These are phyloP conservation scores for Papilio elwesi DNA, from an alignment of 2,888 invertebrate species.

Conservation along the genomic window DNA sequence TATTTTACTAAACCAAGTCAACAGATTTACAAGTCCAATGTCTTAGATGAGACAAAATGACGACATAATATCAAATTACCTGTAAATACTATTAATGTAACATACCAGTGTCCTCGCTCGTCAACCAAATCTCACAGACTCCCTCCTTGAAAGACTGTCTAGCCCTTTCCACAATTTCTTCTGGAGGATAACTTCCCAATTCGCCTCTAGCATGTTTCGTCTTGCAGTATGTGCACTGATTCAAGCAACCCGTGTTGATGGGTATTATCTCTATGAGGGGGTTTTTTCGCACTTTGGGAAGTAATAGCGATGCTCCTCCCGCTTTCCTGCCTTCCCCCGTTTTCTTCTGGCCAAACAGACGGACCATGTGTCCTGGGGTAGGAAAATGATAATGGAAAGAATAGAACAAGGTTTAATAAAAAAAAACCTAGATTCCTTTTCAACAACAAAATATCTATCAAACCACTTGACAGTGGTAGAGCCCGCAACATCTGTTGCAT, in stretches of 20 bases:
- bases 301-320: constrained; percentile 93
- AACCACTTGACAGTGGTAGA: no score
- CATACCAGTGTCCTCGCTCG: constrained; percentile 97
- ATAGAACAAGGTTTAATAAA: no score
- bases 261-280: constrained; percentile 98
- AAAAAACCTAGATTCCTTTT: background rate
- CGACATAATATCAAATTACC: background rate
- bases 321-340: constrained; percentile 90
- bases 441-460: no score
- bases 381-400: background rate
- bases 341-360: constrained; percentile 91
- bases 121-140: constrained; percentile 98
- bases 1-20: no score
- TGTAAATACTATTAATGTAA: background rate
- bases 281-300: constrained; percentile 98
- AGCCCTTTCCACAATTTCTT: constrained; percentile 95
- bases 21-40: no score
- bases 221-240: constrained; percentile 99
- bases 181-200: constrained; percentile 95
- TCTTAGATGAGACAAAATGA: no score
- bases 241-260: constrained; percentile 97
- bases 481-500: no score
- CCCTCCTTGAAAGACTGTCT: constrained; percentile 95
- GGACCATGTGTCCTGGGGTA: constrained; percentile 87
- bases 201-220: constrained; percentile 99